Base-by-base conservation (phyloP, 2,888 invertebrate genomes). In the Hipparchia sbordonii region DNA sequence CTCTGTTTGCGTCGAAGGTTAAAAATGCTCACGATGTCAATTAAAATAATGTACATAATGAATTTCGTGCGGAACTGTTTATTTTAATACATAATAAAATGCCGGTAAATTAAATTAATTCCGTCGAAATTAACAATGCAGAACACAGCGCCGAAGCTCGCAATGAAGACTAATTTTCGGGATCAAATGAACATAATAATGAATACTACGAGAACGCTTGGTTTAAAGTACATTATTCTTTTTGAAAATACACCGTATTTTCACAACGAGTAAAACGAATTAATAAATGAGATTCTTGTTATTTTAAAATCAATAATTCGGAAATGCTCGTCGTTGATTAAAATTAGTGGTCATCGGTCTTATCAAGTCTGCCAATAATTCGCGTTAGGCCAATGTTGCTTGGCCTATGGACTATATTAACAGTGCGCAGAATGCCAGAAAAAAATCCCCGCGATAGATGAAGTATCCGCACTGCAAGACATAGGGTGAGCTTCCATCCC, bases 131-230 rank as follows among this genome's bases (percentile, higher is more conserved):
- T 65, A 65, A 65, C 65, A 52, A 65, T 65, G 65, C 65, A 52
- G 65, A 52, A 52, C 61, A 61, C 65, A 65, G 52, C 65, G 23
- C 52, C 65, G 65, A 12, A 33, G 33, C 65, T 65, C 52, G 65
- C 65, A 65, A 52, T 65, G 51, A 65, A 52, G 65, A 65, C 65
- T 65, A 65, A 65, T 65, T 65, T 65, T 33, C 52, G 23, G 65
- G 65, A 65, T 65, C 65, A 65, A 65, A 65, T 65, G 65, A 65
- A 52, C 65, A 65, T 52, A 65, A 65, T 65, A 65, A 65, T 65
- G 65, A 65, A 65, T 7, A 65, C 23, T 5, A n/a, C 52, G 52
- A 54, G 52, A 12, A 65, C 12, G 65, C 65, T 52, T 51, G 51
- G 48, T 51, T 65, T 65, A 51, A 65, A 65, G 51, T 33, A 39